Conservation (phyloP, 2,797 vertebrate genomes). For the Knipowitschia caucasica region DNA sequence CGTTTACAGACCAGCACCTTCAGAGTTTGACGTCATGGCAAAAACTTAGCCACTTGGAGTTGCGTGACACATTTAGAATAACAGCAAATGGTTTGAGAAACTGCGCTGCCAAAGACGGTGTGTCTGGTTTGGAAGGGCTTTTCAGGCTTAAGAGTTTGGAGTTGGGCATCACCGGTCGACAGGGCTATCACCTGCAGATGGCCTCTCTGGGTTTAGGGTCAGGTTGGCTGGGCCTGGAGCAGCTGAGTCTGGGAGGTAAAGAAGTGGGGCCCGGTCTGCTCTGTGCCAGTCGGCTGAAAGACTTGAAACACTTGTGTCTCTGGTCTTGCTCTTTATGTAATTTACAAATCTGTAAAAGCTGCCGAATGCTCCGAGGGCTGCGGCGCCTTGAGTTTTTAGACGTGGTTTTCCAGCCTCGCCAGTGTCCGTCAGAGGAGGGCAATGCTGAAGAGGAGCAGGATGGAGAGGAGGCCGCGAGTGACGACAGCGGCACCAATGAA, state of each 20-base stretch:
- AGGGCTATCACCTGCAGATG: slow-evolving; percentile 75
- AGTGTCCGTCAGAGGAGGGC: slow-evolving; percentile 53
- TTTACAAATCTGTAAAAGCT: slow-evolving; percentile 72
- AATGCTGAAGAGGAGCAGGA: slow-evolving; percentile 44
- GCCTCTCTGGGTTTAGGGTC: slow-evolving; percentile 73
- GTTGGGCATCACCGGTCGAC: slow-evolving; percentile 69
- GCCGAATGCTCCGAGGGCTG: slow-evolving; percentile 70
- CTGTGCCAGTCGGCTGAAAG: slow-evolving; percentile 70
- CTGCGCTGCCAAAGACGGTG: slow-evolving; percentile 67
- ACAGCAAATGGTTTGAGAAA: slow-evolving; percentile 73
- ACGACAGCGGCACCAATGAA: slow-evolving; percentile 41
- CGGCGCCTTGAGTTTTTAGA: slow-evolving; percentile 70
- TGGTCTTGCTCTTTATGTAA: slow-evolving; percentile 71
- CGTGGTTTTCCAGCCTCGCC: slow-evolving; percentile 69
- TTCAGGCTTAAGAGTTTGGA: slow-evolving; percentile 70
- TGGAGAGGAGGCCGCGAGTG: slow-evolving; percentile 35
- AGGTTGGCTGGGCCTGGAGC: slow-evolving; percentile 76
- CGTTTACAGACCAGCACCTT: slow-evolving; percentile 78
- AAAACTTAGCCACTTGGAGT: slow-evolving; percentile 61
- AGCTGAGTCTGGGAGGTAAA: slow-evolving; percentile 74
- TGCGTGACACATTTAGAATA: slow-evolving; percentile 73
- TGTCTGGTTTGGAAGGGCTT: slow-evolving; percentile 62
- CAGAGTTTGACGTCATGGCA: slow-evolving; percentile 73
- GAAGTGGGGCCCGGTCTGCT: slow-evolving; percentile 76
- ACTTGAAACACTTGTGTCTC: slow-evolving; percentile 70